A percentile compares a stretch with the other conserved stretches of the same genome.
phyloP scores from a whole-genome alignment of 2,113 vertebrate genomes.

The Malaclemys terrapin region DNA sequence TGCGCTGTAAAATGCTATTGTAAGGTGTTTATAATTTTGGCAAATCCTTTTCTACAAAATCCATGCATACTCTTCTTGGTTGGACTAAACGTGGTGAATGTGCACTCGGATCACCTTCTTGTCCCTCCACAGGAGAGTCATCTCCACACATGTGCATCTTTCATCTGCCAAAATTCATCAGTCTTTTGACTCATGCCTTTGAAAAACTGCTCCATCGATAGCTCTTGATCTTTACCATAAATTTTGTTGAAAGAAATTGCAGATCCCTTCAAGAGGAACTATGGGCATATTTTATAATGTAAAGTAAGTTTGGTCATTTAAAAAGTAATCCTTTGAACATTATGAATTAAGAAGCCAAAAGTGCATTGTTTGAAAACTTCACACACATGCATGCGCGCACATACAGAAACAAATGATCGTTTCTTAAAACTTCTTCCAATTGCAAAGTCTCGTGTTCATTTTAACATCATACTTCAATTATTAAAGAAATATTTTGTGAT shows the following conservation, averaged over 20 bases:
- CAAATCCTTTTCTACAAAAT: slow-evolving; percentile 17
- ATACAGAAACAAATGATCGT: neutral
- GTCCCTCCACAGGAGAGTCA: slow-evolving; percentile 72
- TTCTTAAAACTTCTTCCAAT: fast-evolving
- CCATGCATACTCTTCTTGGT: slow-evolving; percentile 41
- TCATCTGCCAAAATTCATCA: slow-evolving; percentile 77
- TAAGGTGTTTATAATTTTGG: slow-evolving; percentile 39
- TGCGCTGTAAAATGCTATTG: neutral
- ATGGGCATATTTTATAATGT: neutral
- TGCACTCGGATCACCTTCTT: slow-evolving; percentile 77
- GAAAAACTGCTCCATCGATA: slow-evolving; percentile 74
- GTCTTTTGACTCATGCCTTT: slow-evolving; percentile 71
- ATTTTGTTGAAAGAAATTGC: slow-evolving; percentile 55
- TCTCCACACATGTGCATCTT: slow-evolving; percentile 78
- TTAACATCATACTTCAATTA: neutral
- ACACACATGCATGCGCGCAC: fast-evolving
- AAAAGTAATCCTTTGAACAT: neutral
- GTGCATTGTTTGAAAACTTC: neutral
- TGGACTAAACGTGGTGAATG: slow-evolving; percentile 58
- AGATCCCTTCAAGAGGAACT: slow-evolving; percentile 1
- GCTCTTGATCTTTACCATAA: slow-evolving; percentile 57
- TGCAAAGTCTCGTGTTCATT: neutral
- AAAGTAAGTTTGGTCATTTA: slow-evolving; percentile 2
- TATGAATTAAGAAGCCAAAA: neutral
- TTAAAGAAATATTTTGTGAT: neutral